These are phyloP conservation scores for Agrilus cyanescens DNA, from an alignment of 2,888 invertebrate species.

Conservation along the genomic window DNA sequence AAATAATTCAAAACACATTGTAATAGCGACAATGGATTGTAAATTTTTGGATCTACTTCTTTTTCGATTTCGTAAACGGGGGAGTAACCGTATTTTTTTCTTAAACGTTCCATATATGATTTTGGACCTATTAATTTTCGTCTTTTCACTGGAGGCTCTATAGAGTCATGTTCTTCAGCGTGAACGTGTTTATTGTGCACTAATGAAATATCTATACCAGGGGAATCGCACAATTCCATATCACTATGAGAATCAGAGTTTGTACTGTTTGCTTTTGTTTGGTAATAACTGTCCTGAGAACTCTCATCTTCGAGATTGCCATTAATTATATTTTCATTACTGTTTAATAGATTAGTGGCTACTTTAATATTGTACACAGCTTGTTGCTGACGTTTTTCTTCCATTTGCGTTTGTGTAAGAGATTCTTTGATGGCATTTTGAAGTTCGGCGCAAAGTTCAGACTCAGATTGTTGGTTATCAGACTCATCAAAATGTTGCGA, in stretches of 20 bases:
- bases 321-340: no score
- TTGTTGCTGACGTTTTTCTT: conserved; percentile 6
- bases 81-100: conserved; percentile 6
- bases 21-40: conserved; percentile 28
- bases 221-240: conserved; percentile 21
- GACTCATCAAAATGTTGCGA: conserved; percentile 20
- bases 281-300: conserved; percentile 26
- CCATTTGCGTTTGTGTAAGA: conserved; percentile 23
- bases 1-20: conserved; percentile 26
- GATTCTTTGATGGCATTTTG: conserved; percentile 27
- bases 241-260: conserved; percentile 24
- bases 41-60: conserved; percentile 10
- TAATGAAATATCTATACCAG: conserved; percentile 10
- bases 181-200: not conserved
- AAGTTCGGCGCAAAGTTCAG: conserved; percentile 25
- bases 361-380: not conserved
- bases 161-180: no score
- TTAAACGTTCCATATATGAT: conserved; percentile 10
- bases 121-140: conserved; percentile 19
- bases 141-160: conserved; percentile 8
- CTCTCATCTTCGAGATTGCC: conserved; percentile 22
- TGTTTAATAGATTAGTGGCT: no score
- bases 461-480: conserved; percentile 14
- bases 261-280: conserved; percentile 26
- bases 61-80: conserved; percentile 4